Percentiles rank a stretch among this genome's conserved stretches.
Evolutionary conservation across 2,113 vertebrate genomes (phyloP).

Genomic region (Crotophaga sulcirostris): DNA sequence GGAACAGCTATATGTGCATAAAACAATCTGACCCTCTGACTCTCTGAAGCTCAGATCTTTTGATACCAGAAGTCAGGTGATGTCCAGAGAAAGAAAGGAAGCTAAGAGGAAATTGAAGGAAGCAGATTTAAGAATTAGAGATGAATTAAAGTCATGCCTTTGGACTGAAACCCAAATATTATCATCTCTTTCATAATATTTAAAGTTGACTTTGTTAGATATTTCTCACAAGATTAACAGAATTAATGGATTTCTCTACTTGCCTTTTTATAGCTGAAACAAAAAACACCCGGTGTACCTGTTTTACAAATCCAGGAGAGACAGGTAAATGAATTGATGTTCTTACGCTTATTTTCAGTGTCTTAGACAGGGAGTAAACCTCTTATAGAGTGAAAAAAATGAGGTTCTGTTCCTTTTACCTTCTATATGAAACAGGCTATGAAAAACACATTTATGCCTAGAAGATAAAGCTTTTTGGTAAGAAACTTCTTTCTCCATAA

Average conservation of each 20-base stretch:
- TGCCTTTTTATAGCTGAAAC: not conserved
- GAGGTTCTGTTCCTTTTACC: not conserved
- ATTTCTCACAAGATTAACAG: not conserved
- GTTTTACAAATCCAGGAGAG: not conserved
- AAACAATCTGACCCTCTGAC: not conserved
- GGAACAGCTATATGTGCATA: not conserved
- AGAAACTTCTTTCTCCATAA: not conserved
- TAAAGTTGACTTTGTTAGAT: not conserved
- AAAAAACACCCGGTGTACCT: not conserved
- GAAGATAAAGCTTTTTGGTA: not conserved
- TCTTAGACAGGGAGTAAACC: not conserved
- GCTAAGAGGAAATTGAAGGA: not conserved
- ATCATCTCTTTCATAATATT: not conserved
- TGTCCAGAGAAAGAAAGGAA: not conserved
- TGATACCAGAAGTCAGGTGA: not conserved
- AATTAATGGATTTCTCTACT: not conserved
- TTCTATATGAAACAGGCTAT: not conserved
- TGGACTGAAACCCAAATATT: not conserved
- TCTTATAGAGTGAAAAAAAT: not conserved
- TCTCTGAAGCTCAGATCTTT: not conserved
- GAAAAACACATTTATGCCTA: not conserved
- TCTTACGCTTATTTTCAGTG: not conserved
- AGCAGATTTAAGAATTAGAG: not conserved
- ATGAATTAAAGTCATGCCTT: not conserved
- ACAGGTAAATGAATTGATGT: not conserved